phyloP scores from a whole-genome alignment of 1,140 invertebrate genomes.

The Holcopasites calliopsidis region DNA sequence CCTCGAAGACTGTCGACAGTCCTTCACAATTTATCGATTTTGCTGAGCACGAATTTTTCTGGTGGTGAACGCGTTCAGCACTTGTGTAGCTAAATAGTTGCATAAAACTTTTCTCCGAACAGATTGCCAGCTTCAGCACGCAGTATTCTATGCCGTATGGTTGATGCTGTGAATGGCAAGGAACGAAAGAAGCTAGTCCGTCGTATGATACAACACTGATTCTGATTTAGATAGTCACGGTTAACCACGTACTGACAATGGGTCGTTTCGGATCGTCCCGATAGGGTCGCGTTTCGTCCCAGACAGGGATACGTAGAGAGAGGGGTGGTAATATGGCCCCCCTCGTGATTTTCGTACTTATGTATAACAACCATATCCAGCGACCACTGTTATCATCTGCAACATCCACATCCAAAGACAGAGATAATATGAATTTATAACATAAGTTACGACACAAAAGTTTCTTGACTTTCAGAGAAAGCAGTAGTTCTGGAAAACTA shows the following conservation, averaged over 20 bases:
- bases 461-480: too few relatives aligned
- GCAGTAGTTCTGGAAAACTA: too few relatives aligned
- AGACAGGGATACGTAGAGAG: slow-evolving; percentile 34
- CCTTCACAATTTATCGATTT: background rate
- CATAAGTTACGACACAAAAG: too few relatives aligned
- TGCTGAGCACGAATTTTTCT: background rate
- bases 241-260: slow-evolving; percentile 73
- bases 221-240: slow-evolving; percentile 76
- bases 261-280: slow-evolving; percentile 69
- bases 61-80: too few relatives aligned
- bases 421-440: too few relatives aligned
- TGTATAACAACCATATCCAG: too few relatives aligned
- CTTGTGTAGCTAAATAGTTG: background rate
- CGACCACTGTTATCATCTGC: too few relatives aligned
- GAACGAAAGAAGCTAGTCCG: slow-evolving; percentile 39
- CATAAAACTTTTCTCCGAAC: background rate
- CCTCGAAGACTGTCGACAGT: background rate
- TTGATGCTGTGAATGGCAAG: slow-evolving; percentile 29
- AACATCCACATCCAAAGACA: too few relatives aligned
- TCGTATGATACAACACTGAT: slow-evolving; percentile 71
- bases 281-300: slow-evolving; percentile 59
- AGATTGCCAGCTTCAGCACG: background rate
- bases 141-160: background rate
- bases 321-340: too few relatives aligned
- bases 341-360: too few relatives aligned